Evolutionary conservation across 2,888 invertebrate species (phyloP), one percentile per base, ranked within the genome.

Genomic region (Cephus sareptanus): DNA sequence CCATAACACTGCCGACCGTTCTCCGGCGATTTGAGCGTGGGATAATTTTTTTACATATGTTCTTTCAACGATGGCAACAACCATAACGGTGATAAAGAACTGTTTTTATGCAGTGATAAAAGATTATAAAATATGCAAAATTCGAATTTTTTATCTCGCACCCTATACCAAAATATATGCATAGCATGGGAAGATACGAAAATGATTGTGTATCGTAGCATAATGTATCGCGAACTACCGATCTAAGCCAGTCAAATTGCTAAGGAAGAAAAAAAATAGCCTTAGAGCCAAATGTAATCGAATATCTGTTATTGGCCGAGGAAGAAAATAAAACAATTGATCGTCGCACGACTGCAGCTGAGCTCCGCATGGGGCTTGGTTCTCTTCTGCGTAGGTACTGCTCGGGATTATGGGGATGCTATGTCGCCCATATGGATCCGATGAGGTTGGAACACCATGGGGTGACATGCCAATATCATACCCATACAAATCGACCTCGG

Each of bases 381-480:
- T 71, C 31, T 75, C 34, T 30, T 34, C 31, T 69, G 35, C 74
- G 74, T 73, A 73, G 33, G 33, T 30, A 34, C 34, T 23, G 74
- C 37, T 30, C 35, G n/a, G 73, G 71, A 71, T 71, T 71, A 71
- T 71, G 71, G 71, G 34, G 74, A 30, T 74, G n/a, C 30, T 74
- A 3, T 35, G 34, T 37, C 35, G 35, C 35, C 12, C 30, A 74
- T 35, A 74, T 74, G 74, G 33, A 74, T 34, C 3, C 30, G 80
- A 79, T 76, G 77, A 69, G 81, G 37, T 77, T 80, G 81, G 80
- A 81, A 80, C 81, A 81, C 79, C 83, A 81, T 75, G 77, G 84
- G 82, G 81, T 76, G 81, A 75, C 77, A 80, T 76, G 81, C 81
- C 84, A 84, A 84, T 84, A 84, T 84, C 82, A 80, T 81, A 80